Base-by-base conservation (phyloP, 2,888 invertebrate genomes). In the Agrochola lychnidis region DNA sequence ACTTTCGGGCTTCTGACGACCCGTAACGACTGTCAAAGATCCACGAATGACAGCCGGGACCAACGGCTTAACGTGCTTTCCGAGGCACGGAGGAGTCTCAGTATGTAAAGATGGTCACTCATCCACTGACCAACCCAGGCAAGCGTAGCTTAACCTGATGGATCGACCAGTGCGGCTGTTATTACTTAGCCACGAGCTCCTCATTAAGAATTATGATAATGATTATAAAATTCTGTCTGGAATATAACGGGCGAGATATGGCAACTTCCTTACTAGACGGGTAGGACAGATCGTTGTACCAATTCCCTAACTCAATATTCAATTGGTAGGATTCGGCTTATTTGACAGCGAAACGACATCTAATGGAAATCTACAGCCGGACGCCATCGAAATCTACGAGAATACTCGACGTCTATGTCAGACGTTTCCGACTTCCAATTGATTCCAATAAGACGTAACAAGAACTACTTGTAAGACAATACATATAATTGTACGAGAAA, bases 401-500 rank as follows among this genome's bases (percentile, higher is more conserved):
- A 77, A 82, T 86, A 72, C 78, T 83, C 83, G 9, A 73, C 63
- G 70, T 72, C 70, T 25, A 61, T 53, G 64, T 59, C 70, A 66
- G 83, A 86, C 62, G 36, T 83, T 74, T 83, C 67, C 53, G 70
- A 69, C 48, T 61, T 56, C 62, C 62, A 86, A 84, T 82, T 84
- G 69, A 76, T 79, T 82, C 87, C 67, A 73, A 88, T 67, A 82
- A 82, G 56, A 70, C 48, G 51, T 71, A 66, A 72, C 63, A 78
- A 61, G 68, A 76, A 69, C 68, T 67, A 72, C 78, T 79, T 79
- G 78, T 78, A 78, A 79, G 74, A 81, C 81, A 88, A 84, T 82
- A 78, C 78, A 56, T 64, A 57, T 77, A 61, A 78, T 79, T 75
- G 78, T 77, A 76, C 59, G 67, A 70, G 73, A 78, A 70, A 78